These are phyloP conservation scores for Patagioenas fasciata DNA, from an alignment of 2,113 vertebrate genomes.

Conservation along the genomic window DNA sequence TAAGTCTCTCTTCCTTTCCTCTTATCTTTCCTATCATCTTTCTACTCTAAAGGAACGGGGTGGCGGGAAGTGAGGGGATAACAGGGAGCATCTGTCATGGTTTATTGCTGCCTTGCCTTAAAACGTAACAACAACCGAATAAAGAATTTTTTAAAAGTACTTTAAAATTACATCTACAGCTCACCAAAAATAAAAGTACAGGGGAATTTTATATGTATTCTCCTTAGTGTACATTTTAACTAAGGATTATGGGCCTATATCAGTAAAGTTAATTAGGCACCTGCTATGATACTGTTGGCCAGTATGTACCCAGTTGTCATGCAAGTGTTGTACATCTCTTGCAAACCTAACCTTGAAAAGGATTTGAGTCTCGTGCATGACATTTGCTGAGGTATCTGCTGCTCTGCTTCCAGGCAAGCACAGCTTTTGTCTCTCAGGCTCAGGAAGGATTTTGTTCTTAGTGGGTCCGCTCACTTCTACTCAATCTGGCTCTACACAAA, in stretches of 20 bases:
- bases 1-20: too few relatives aligned
- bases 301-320: not conserved
- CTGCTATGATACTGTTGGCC: not conserved
- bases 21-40: too few relatives aligned
- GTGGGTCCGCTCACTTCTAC: rapidly evolving
- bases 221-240: not conserved
- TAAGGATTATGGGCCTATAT: not conserved
- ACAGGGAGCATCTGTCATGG: too few relatives aligned
- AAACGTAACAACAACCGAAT: not conserved
- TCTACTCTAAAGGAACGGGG: too few relatives aligned
- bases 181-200: not conserved
- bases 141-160: not conserved
- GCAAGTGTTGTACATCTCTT: not conserved
- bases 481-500: not conserved
- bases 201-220: not conserved
- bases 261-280: not conserved
- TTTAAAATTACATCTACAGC: not conserved
- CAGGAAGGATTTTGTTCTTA: not conserved
- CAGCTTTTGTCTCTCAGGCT: not conserved
- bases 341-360: not conserved
- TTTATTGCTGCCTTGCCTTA: too few relatives aligned
- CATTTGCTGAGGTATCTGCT: not conserved
- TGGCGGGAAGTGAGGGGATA: too few relatives aligned
- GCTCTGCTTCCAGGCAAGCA: not conserved
- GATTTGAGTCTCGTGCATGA: not conserved